Evolutionary conservation across 2,797 vertebrate species (phyloP).

Genomic region (Pseudocheirus occidentalis): DNA sequence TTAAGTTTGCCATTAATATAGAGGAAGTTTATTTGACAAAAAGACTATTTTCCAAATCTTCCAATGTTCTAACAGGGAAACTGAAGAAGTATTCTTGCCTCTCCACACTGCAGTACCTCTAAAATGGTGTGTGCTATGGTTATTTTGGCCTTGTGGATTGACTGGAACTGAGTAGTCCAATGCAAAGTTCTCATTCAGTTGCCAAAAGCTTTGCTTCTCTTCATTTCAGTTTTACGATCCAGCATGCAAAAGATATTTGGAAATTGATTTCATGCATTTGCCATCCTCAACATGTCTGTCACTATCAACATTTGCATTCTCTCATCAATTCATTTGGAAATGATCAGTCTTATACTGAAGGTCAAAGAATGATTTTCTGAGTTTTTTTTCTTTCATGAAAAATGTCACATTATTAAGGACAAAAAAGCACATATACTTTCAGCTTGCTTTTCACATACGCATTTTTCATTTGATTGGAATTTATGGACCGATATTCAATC

Average conservation of each 20-base stretch:
- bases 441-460: conserved; percentile 8
- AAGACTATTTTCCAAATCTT: background rate
- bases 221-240: conserved; percentile 6
- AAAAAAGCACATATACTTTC: background rate
- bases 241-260: conserved; percentile 18
- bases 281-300: conserved; percentile 9
- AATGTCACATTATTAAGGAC: conserved; percentile 2
- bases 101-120: background rate
- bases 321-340: conserved; percentile 6
- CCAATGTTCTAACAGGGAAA: background rate
- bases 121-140: background rate
- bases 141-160: background rate
- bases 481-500: conserved; percentile 7
- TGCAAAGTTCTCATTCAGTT: background rate
- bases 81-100: background rate
- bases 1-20: background rate
- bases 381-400: conserved; percentile 42
- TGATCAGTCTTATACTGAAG: background rate
- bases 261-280: background rate
- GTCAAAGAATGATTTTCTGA: conserved; percentile 26
- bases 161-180: background rate
- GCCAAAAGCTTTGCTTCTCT: conserved; percentile 18
- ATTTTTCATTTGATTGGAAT: conserved; percentile 49
- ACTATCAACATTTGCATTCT: conserved; percentile 27
- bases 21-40: background rate